Conservation (phyloP, 2,113 vertebrate species). For the Xiphorhynchus elegans region DNA sequence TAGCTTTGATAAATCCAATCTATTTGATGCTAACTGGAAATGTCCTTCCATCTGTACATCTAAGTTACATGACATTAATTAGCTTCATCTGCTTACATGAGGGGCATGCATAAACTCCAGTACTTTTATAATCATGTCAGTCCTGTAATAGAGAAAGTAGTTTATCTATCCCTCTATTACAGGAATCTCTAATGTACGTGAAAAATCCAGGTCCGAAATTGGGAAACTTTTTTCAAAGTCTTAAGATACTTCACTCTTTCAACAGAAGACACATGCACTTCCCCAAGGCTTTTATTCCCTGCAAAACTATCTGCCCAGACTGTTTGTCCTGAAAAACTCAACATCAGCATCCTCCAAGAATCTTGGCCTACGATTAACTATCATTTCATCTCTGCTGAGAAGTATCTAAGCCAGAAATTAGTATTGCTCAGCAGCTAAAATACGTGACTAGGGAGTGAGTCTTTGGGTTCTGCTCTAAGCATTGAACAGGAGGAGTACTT, state of each 20-base stretch:
- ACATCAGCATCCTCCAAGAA: not conserved
- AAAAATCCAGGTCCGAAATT: not conserved
- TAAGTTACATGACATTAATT: not conserved
- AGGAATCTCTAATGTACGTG: not conserved
- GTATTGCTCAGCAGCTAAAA: not conserved
- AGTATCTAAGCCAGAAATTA: not conserved
- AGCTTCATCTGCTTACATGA: not conserved
- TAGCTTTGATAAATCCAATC: slow-evolving; percentile 19
- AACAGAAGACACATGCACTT: not conserved
- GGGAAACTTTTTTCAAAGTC: not conserved
- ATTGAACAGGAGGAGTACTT: not conserved
- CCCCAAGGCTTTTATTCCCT: not conserved
- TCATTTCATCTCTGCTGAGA: not conserved
- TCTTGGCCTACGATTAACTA: not conserved
- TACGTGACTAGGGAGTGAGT: not conserved
- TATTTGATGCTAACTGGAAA: slow-evolving; percentile 23
- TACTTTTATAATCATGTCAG: not conserved
- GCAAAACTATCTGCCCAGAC: not conserved
- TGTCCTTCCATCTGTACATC: slow-evolving; percentile 27
- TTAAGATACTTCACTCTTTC: not conserved
- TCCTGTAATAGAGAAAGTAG: not conserved
- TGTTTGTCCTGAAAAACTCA: not conserved
- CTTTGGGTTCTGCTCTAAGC: not conserved
- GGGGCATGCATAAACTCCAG: not conserved
- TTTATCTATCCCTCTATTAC: not conserved